Evolutionary conservation across 92 coral and sea anemone species (phyloP).

Genomic region (Blastomussa wellsi): DNA sequence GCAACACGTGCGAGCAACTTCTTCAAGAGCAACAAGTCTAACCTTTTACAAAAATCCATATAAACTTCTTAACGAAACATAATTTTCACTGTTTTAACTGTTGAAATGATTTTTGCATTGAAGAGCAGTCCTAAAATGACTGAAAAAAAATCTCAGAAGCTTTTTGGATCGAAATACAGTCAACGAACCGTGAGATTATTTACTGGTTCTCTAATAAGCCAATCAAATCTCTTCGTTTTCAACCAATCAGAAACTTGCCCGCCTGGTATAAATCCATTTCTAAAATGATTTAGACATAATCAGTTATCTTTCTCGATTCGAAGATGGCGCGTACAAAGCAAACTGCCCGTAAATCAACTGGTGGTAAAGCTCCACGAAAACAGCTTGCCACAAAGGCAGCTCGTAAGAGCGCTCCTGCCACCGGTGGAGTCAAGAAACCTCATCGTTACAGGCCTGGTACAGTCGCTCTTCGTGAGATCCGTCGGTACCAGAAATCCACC

Average conservation of each 20-base stretch:
- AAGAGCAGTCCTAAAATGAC: neutral
- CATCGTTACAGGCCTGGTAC: conserved; percentile 94
- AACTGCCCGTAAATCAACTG: conserved; percentile 99
- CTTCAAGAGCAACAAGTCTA: neutral
- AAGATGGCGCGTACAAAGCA: conserved; percentile 98
- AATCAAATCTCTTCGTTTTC: neutral
- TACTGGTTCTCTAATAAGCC: neutral
- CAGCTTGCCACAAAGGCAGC: conserved; percentile 99
- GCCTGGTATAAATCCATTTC: neutral
- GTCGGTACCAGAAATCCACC: conserved; percentile 89
- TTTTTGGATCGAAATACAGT: conserved; percentile 2
- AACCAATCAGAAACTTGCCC: neutral
- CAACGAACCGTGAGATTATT: conserved; percentile 1
- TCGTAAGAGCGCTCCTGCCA: conserved; percentile 99
- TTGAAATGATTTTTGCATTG: neutral
- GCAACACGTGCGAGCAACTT: neutral
- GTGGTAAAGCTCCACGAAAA: conserved; percentile 99
- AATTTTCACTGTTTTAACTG: neutral
- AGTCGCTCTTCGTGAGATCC: conserved; percentile 89
- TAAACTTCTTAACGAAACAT: neutral
- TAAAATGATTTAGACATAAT: neutral
- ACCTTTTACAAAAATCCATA: neutral
- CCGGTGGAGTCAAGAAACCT: conserved; percentile 96
- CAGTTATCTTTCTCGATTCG: neutral
- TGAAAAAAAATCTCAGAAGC: neutral